These are phyloP conservation scores for Eupeodes corollae DNA, from an alignment of 1,140 invertebrate species.

Conservation along the genomic window DNA sequence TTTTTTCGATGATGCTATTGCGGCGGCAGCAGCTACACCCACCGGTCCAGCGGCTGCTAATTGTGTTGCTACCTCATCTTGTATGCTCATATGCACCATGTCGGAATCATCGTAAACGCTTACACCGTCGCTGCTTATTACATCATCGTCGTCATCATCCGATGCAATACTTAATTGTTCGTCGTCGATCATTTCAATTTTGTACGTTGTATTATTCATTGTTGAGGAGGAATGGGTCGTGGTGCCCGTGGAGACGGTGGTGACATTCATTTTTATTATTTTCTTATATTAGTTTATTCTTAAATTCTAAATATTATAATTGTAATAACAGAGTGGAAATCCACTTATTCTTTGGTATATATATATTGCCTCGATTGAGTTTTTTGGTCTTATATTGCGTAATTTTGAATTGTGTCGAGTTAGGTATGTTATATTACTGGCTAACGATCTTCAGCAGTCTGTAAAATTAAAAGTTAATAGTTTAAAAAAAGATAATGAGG, in stretches of 20 bases:
- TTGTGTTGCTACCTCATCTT: constrained; percentile 90
- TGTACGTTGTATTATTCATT: constrained; percentile 20
- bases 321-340: no score
- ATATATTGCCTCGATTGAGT: no score
- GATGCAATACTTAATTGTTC: constrained; percentile 51
- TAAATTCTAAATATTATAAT: no score
- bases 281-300: neutral
- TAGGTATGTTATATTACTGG: no score
- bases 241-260: constrained; percentile 26
- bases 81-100: constrained; percentile 67
- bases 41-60: constrained; percentile 91
- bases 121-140: constrained; percentile 55
- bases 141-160: constrained; percentile 72
- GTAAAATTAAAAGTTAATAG: no score
- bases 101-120: constrained; percentile 66
- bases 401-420: no score
- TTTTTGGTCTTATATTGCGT: no score
- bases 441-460: no score
- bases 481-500: no score
- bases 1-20: constrained; percentile 92
- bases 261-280: constrained; percentile 25
- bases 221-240: neutral
- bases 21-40: constrained; percentile 91
- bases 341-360: no score
- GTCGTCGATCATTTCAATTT: constrained; percentile 46